A percentile compares a stretch with the other conserved stretches of the same genome.
phyloP scores from a whole-genome alignment of 2,888 invertebrate species.

The Chymomyza fuscimana region DNA sequence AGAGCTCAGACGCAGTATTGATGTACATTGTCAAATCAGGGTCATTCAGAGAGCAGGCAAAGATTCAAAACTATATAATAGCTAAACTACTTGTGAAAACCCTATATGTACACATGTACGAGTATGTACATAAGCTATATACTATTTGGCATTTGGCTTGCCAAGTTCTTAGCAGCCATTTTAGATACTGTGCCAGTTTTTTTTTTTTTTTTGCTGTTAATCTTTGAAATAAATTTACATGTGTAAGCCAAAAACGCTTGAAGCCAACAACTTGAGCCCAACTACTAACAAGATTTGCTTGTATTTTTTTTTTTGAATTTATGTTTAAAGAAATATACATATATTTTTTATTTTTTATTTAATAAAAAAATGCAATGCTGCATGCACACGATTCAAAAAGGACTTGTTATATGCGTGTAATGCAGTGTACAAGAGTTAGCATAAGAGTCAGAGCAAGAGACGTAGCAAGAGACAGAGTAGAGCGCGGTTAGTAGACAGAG shows the following conservation, averaged over 20 bases:
- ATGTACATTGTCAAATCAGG: no score
- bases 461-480: neutral
- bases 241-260: neutral
- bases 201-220: neutral
- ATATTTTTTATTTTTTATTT: neutral
- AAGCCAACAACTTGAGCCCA: neutral
- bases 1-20: no score
- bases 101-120: no score
- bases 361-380: neutral
- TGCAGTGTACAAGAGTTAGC: neutral
- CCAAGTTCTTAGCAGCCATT: neutral
- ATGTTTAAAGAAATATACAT: neutral
- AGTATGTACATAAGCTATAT: no score
- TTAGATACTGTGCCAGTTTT: neutral
- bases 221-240: neutral
- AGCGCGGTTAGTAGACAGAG: neutral
- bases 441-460: neutral
- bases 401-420: neutral
- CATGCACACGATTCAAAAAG: slow-evolving; percentile 1
- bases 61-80: no score
- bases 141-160: neutral
- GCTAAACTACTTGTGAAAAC: no score
- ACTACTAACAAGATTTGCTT: neutral
- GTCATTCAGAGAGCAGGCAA: no score
- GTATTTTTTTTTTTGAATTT: neutral